These are phyloP conservation scores for Alectoris magna DNA, from an alignment of 2,797 vertebrate genomes.

Conservation along the genomic window DNA sequence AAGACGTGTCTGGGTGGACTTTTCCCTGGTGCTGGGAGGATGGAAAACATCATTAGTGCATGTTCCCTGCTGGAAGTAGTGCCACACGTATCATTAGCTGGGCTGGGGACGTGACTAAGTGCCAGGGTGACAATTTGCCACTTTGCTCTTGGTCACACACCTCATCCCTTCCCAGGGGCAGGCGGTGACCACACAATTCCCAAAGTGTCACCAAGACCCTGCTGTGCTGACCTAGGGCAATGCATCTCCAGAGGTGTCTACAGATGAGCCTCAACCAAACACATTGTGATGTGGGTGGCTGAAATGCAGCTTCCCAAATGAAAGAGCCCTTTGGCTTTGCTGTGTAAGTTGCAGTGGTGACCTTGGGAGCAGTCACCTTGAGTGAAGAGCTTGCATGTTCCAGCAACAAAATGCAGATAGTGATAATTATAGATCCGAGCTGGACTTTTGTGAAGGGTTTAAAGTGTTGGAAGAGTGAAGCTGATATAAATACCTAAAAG, in stretches of 20 bases:
- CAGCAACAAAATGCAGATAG: background rate
- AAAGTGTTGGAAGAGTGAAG: background rate
- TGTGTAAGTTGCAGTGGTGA: rapidly evolving
- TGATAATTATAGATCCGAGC: background rate
- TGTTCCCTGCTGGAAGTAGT: rapidly evolving
- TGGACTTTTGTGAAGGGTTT: background rate
- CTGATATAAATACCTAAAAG: background rate
- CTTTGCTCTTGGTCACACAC: background rate
- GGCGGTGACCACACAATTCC: too few species aligned
- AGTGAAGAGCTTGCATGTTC: background rate
- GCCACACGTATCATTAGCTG: background rate
- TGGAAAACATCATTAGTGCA: background rate
- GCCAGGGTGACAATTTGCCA: too few species aligned
- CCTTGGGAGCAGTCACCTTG: background rate
- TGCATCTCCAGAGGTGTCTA: too few species aligned
- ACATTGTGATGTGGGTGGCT: background rate
- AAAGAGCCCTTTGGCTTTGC: background rate
- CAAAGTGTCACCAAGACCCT: background rate
- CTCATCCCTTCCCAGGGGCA: background rate
- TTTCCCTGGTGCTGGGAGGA: background rate
- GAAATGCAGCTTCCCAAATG: background rate
- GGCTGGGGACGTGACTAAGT: too few species aligned
- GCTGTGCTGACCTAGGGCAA: background rate
- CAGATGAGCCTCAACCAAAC: background rate
- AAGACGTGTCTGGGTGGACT: background rate